Base-by-base conservation (phyloP, 1,140 invertebrate genomes). In the Epicauta chinensis region DNA sequence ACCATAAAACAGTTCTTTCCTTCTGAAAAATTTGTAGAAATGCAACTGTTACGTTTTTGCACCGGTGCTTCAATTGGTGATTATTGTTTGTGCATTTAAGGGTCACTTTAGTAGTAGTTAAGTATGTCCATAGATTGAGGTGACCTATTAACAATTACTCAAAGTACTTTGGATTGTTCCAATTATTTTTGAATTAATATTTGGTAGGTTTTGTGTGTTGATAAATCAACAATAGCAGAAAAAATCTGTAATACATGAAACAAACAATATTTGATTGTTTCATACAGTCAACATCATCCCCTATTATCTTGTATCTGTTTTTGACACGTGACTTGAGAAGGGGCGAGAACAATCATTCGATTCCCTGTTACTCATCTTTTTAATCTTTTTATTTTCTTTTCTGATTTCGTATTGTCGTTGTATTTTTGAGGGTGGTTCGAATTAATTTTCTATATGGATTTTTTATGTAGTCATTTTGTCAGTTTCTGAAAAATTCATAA, bases 191-290 rank as follows among this genome's bases (percentile, higher is more conserved):
- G 23, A 23, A 23, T 23, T 3, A 23, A 23, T 23, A 5, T 23
- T 23, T 2, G 4, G 23, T 7, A 3, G 7, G 23, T 23, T 23
- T n/a, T n/a, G n/a, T n/a, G n/a, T n/a, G n/a, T n/a, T 23, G 23
- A 23, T 23, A 23, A 23, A 23, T 7, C 35, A 46, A 10, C 45
- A 23, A 14, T 12, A n/a, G 32, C 34, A 40, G 39, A 51, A 55
- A 59, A 47, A 56, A 55, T 59, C 36, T 46, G 53, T 59, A 55
- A 59, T 59, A 59, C 57, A 59, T 51, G 57, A 56, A 59, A 53
- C 53, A 59, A 59, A 59, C 57, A 59, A 56, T 40, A 53, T 56
- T 48, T 51, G 49, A 53, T 49, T 49, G 36, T 45, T 44, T 40
- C 36, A 47, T 44, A 17, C 41, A 55, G 34, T 46, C 45, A 14